Conservation (phyloP, 2,113 vertebrate species). For the Upupa epops region DNA sequence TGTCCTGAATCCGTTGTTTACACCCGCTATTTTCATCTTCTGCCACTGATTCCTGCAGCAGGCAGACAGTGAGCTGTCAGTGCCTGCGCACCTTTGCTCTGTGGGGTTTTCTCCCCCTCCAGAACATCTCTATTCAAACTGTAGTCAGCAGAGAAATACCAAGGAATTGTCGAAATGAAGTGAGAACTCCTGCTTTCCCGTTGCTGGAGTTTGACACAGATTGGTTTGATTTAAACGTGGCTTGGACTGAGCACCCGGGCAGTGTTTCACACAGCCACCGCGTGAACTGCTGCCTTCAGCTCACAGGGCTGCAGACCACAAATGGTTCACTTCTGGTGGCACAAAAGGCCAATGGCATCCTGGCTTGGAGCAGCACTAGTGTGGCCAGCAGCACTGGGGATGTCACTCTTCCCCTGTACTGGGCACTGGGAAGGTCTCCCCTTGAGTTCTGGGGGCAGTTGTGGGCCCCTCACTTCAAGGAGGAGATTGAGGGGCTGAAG, state of each 20-base stretch:
- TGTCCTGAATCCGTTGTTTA: background rate
- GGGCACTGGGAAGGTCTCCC: too few species aligned
- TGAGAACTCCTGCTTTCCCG: background rate
- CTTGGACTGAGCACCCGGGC: background rate
- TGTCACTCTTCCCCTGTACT: too few species aligned
- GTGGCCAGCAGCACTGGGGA: too few species aligned
- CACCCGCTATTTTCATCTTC: slow-evolving; percentile 8
- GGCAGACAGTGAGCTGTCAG: background rate
- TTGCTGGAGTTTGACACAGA: background rate
- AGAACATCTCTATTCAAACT: background rate
- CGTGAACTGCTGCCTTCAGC: background rate
- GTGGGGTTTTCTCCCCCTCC: fast-evolving
- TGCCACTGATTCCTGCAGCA: background rate
- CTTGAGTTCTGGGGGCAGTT: too few species aligned
- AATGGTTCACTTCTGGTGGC: background rate
- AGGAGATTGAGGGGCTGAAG: too few species aligned
- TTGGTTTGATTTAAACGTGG: background rate
- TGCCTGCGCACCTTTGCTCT: background rate
- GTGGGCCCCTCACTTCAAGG: too few species aligned
- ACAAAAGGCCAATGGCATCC: too few species aligned
- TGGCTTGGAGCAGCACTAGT: too few species aligned
- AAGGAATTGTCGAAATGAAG: background rate
- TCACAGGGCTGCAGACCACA: background rate
- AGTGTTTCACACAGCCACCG: background rate
- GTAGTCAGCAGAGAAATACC: background rate